Percentiles rank a stretch among this genome's conserved stretches.
These are phyloP conservation scores for Phocoena sinus DNA, from an alignment of 2,113 vertebrate species.

Conservation along the genomic window DNA sequence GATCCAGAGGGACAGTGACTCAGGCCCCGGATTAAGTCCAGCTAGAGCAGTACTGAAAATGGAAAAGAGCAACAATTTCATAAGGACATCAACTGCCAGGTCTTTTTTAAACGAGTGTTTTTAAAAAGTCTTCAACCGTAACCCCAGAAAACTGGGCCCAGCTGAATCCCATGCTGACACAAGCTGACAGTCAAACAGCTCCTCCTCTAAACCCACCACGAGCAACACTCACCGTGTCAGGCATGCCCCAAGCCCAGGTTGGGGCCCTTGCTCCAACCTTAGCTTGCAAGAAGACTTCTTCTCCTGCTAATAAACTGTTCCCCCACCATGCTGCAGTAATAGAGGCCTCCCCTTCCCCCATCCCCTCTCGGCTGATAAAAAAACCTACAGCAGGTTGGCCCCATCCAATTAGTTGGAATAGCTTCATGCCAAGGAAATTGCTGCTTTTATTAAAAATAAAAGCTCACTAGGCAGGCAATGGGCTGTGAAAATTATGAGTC, in stretches of 20 bases:
- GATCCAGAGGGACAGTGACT: conserved; percentile 61
- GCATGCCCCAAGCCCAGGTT: conserved; percentile 11
- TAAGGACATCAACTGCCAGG: neutral
- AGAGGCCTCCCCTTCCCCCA: conserved; percentile 62
- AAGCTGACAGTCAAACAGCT: conserved; percentile 51
- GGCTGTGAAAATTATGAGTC: conserved; percentile 59
- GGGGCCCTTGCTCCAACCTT: conserved; percentile 10
- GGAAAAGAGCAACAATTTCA: conserved; percentile 55
- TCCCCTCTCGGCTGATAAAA: conserved; percentile 8
- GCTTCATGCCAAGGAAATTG: conserved; percentile 72
- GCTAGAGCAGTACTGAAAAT: conserved; percentile 4
- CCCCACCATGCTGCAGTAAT: conserved; percentile 20
- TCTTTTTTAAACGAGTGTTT: conserved; percentile 21
- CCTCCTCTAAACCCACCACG: conserved; percentile 33
- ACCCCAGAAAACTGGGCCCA: conserved; percentile 8
- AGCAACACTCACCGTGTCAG: conserved; percentile 31
- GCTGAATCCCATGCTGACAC: conserved; percentile 30
- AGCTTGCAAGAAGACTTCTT: conserved; percentile 27
- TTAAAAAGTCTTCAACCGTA: conserved; percentile 20
- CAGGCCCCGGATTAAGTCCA: conserved; percentile 47
- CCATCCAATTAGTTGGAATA: conserved; percentile 65
- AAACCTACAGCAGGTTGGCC: conserved; percentile 50
- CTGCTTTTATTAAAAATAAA: conserved; percentile 71
- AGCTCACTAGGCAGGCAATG: conserved; percentile 55
- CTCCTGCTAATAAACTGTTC: conserved; percentile 51